Conservation (phyloP, 2,113 vertebrate genomes). For the Perca flavescens region DNA sequence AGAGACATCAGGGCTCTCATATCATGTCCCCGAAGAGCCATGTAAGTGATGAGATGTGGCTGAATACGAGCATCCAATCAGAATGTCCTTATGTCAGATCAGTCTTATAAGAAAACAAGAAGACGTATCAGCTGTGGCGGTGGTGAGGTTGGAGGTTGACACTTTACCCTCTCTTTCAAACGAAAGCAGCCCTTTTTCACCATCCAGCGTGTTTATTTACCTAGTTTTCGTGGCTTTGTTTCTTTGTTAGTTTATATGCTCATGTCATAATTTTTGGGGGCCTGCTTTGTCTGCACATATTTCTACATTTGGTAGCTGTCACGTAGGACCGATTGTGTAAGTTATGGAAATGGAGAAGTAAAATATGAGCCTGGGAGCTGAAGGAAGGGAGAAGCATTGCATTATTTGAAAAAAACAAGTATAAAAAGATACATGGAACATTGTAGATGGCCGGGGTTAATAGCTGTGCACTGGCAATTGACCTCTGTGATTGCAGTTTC, state of each 20-base stretch:
- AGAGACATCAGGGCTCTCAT: slow-evolving; percentile 36
- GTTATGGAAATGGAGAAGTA: slow-evolving; percentile 23
- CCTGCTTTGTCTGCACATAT: slow-evolving; percentile 36
- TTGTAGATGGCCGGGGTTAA: slow-evolving; percentile 35
- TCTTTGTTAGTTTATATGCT: no score
- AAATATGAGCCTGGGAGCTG: slow-evolving; percentile 22
- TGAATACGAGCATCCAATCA: slow-evolving; percentile 10
- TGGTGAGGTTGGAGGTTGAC: background rate
- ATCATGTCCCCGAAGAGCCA: slow-evolving; percentile 16
- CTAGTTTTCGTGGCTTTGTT: no score
- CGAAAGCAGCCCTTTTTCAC: no score
- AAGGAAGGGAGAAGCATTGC: background rate
- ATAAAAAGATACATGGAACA: background rate
- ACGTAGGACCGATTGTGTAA: slow-evolving; percentile 11
- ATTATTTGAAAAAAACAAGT: slow-evolving; percentile 19
- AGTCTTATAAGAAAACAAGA: slow-evolving; percentile 37
- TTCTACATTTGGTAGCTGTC: slow-evolving; percentile 52
- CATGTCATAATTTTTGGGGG: no score
- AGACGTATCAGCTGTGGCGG: slow-evolving; percentile 8
- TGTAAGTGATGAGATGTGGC: slow-evolving; percentile 3
- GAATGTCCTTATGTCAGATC: slow-evolving; percentile 1
- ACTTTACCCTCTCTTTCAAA: slow-evolving; percentile 6
- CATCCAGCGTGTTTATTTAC: no score
- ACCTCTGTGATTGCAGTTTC: slow-evolving; percentile 38
- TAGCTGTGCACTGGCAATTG: slow-evolving; percentile 7